A percentile compares a stretch with the other conserved stretches of the same genome.
phyloP scores from a whole-genome alignment of 2,113 vertebrate genomes.

The Synodontis membranacea region DNA sequence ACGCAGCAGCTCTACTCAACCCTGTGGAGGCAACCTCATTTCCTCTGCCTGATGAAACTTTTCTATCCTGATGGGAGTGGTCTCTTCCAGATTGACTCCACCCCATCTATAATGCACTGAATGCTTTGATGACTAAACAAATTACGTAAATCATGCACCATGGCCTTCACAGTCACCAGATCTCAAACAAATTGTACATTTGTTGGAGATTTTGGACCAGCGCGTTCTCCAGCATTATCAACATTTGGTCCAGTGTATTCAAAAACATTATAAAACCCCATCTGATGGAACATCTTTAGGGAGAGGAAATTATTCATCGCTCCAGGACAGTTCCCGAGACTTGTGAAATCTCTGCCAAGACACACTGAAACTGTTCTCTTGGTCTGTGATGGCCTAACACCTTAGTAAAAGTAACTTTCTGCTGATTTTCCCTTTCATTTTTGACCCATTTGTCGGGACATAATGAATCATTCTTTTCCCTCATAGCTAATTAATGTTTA shows the following conservation, averaged over 20 bases:
- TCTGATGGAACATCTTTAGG: background rate
- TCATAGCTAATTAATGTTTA: slow-evolving; percentile 9
- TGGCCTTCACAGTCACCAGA: background rate
- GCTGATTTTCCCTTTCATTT: background rate
- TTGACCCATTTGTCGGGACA: background rate
- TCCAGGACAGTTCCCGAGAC: background rate
- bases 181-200: background rate
- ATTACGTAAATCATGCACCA: background rate
- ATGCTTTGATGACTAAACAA: background rate
- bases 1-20: background rate
- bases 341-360: background rate
- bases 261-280: background rate
- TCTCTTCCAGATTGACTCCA: background rate
- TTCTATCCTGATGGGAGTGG: background rate
- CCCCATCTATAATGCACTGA: background rate
- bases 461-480: background rate
- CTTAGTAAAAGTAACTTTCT: background rate
- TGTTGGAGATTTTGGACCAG: background rate
- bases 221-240: background rate
- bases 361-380: background rate
- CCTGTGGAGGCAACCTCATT: background rate
- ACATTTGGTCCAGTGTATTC: no score
- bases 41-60: background rate
- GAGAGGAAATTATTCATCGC: background rate
- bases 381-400: background rate